A percentile compares a stretch with the other conserved stretches of the same genome.
These are phyloP conservation scores for Leptonema lineaticorne DNA, from an alignment of 1,140 invertebrate species.

Conservation along the genomic window DNA sequence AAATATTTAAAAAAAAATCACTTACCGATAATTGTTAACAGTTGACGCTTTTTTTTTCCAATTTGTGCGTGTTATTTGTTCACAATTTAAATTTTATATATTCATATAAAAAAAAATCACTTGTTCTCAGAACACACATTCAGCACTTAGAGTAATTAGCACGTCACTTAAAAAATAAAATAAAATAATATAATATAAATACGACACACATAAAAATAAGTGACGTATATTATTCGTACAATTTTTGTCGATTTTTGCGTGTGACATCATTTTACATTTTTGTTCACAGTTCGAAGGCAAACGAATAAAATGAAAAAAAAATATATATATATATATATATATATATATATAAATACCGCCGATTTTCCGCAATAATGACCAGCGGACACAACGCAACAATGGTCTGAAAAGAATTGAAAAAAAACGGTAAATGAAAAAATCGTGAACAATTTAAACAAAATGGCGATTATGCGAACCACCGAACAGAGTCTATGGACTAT, in stretches of 20 bases:
- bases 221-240: too few relatives aligned
- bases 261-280: background rate
- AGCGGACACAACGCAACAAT: background rate
- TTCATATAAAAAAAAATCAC: too few relatives aligned
- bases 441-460: background rate
- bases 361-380: conserved; percentile 5
- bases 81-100: too few relatives aligned
- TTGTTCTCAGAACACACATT: background rate
- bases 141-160: background rate
- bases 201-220: too few relatives aligned
- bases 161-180: too few relatives aligned
- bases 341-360: too few relatives aligned
- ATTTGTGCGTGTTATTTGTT: too few relatives aligned
- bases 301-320: too few relatives aligned
- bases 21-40: too few relatives aligned
- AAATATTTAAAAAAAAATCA: too few relatives aligned
- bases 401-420: background rate
- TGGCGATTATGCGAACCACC: background rate
- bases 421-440: background rate
- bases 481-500: background rate
- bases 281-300: background rate
- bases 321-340: too few relatives aligned
- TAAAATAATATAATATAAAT: background rate
- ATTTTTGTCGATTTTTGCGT: background rate
- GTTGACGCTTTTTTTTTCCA: too few relatives aligned